Percentiles rank a stretch among this genome's conserved stretches.
These are phyloP conservation scores for Hylaea fasciaria DNA, from an alignment of 2,888 invertebrate genomes.

Conservation along the genomic window DNA sequence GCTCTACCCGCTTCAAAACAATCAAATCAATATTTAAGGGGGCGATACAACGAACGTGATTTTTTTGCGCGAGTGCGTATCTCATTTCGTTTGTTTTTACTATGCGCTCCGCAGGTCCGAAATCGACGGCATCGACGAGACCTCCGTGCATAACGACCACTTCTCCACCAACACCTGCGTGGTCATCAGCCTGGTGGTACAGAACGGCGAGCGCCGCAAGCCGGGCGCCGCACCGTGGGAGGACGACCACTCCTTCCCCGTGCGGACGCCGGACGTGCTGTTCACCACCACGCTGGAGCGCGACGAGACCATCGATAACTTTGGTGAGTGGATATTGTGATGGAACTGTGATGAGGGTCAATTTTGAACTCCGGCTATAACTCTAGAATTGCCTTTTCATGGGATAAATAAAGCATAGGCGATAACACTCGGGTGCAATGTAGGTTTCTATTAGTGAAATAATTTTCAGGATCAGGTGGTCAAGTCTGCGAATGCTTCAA, in stretches of 20 bases:
- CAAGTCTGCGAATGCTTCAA: no score
- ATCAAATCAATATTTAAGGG: no score
- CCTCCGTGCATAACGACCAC: constrained; percentile 85
- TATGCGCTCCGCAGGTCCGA: constrained; percentile 83
- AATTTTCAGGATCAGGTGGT: no score
- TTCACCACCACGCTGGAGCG: constrained; percentile 92
- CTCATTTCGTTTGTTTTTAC: neutral
- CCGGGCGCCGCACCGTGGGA: constrained; percentile 91
- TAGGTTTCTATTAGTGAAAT: no score
- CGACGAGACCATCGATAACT: constrained; percentile 93
- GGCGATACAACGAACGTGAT: no score
- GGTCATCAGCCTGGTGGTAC: constrained; percentile 88
- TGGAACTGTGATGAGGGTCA: no score
- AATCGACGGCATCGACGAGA: constrained; percentile 92
- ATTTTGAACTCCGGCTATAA: no score
- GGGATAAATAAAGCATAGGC: no score
- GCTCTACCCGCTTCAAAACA: no score
- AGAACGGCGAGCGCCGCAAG: constrained; percentile 87
- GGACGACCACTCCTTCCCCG: constrained; percentile 85
- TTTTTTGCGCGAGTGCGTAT: no score
- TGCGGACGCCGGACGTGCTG: constrained; percentile 82
- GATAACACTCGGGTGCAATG: no score
- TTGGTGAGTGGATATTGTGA: constrained; percentile 89
- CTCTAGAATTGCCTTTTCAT: no score
- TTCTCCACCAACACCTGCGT: constrained; percentile 89